Percentiles rank a stretch among this genome's conserved stretches.
phyloP scores from a whole-genome alignment of 35 echinoderm and acorn worm species.

The Ptychodera flava region DNA sequence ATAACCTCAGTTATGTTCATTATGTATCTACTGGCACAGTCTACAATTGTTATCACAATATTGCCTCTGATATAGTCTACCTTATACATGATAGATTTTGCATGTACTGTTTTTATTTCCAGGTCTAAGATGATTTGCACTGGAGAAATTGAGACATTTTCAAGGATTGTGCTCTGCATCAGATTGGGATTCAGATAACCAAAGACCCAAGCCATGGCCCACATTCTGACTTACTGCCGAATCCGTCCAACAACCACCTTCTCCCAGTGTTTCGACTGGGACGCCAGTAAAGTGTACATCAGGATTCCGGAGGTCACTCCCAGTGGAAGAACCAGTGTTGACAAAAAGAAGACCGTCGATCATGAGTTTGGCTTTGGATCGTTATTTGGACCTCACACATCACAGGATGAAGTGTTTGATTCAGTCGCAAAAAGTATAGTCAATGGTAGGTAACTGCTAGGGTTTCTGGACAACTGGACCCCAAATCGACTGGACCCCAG shows the following conservation, averaged over 20 bases:
- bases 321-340: not conserved
- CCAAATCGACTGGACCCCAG: too few relatives aligned
- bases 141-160: too few relatives aligned
- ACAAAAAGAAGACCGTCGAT: not conserved
- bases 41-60: too few relatives aligned
- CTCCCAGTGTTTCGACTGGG: constrained; percentile 9
- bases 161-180: too few relatives aligned
- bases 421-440: constrained; percentile 20
- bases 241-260: constrained; percentile 4
- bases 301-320: not conserved
- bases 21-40: too few relatives aligned
- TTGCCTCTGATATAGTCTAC: too few relatives aligned
- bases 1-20: too few relatives aligned
- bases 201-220: constrained; percentile 5
- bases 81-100: too few relatives aligned
- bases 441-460: constrained; percentile 5
- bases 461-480: too few relatives aligned
- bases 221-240: constrained; percentile 23
- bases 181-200: too few relatives aligned
- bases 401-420: constrained; percentile 32
- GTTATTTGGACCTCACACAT: constrained; percentile 10
- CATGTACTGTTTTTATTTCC: too few relatives aligned
- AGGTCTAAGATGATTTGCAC: too few relatives aligned
- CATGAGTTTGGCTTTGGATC: constrained; percentile 12
- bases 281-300: constrained; percentile 2